These are phyloP conservation scores for Gorilla gorilla DNA, from an alignment of 2,113 vertebrate species.

Conservation along the genomic window DNA sequence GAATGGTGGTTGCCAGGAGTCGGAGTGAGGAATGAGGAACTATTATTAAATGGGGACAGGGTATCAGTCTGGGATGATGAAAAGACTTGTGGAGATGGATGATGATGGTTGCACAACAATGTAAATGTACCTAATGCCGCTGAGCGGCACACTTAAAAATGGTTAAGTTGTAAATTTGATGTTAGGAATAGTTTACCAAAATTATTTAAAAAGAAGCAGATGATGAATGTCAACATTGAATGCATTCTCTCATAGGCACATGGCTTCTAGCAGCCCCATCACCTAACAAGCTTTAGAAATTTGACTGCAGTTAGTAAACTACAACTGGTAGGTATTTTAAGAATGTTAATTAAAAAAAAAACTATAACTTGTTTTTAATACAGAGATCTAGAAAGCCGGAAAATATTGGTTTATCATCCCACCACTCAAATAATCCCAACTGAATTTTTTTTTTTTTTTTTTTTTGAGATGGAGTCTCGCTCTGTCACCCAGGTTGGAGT, in stretches of 20 bases:
- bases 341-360: neutral
- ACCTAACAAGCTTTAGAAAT: neutral
- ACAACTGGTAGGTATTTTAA: neutral
- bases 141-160: neutral
- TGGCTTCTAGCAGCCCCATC: neutral
- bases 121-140: neutral
- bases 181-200: neutral
- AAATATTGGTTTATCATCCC: neutral
- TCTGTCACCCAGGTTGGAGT: too few relatives aligned
- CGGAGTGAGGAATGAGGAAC: neutral
- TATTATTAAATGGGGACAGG: too few relatives aligned
- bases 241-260: neutral
- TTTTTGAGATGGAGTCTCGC: too few relatives aligned
- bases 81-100: neutral
- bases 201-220: neutral
- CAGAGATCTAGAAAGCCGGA: neutral
- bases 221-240: neutral
- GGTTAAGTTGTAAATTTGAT: neutral
- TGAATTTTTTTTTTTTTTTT: too few relatives aligned
- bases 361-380: neutral
- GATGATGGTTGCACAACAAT: too few relatives aligned
- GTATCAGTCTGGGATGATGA: neutral
- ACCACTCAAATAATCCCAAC: neutral
- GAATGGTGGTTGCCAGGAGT: too few relatives aligned
- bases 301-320: neutral